A percentile compares a stretch with the other conserved stretches of the same genome.
Evolutionary conservation across 2,888 invertebrate genomes (phyloP).

Genomic region (Chloroclystis v-ata): DNA sequence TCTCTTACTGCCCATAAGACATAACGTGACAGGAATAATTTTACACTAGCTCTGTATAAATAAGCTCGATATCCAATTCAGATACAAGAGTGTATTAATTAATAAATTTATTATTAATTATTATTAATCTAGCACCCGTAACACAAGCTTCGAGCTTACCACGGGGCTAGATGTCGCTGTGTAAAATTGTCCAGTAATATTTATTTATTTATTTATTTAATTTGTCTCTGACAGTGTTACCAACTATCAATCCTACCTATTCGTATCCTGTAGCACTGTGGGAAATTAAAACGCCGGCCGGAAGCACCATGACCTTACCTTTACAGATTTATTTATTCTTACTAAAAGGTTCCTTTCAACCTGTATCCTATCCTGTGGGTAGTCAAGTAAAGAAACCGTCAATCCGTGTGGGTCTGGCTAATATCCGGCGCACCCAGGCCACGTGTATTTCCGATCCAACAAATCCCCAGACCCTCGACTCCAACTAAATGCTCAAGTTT

Average conservation of each 20-base stretch:
- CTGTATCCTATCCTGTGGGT: conserved; percentile 26
- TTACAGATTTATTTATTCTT: conserved; percentile 15
- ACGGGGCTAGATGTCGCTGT: too few species aligned
- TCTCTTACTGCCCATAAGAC: too few species aligned
- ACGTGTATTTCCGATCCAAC: conserved; percentile 50
- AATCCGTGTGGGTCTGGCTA: conserved; percentile 39
- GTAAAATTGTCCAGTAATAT: too few species aligned
- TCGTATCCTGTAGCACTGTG: neutral
- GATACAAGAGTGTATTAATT: too few species aligned
- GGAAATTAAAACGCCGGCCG: conserved; percentile 1
- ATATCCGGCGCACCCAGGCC: conserved; percentile 53
- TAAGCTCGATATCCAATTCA: too few species aligned
- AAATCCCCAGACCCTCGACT: conserved; percentile 41
- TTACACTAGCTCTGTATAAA: too few species aligned
- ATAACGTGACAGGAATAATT: neutral
- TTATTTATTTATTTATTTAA: too few species aligned
- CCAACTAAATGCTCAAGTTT: conserved; percentile 33
- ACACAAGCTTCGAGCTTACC: too few species aligned
- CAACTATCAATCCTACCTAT: neutral
- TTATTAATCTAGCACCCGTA: too few species aligned
- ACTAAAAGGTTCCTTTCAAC: conserved; percentile 23
- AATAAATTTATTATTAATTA: too few species aligned
- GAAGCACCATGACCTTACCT: conserved; percentile 2
- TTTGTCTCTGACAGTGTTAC: too few species aligned
- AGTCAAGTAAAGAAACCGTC: conserved; percentile 39